Evolutionary conservation across 2,797 vertebrate genomes (phyloP).

Genomic region (Ctenopoma kingsleyae): DNA sequence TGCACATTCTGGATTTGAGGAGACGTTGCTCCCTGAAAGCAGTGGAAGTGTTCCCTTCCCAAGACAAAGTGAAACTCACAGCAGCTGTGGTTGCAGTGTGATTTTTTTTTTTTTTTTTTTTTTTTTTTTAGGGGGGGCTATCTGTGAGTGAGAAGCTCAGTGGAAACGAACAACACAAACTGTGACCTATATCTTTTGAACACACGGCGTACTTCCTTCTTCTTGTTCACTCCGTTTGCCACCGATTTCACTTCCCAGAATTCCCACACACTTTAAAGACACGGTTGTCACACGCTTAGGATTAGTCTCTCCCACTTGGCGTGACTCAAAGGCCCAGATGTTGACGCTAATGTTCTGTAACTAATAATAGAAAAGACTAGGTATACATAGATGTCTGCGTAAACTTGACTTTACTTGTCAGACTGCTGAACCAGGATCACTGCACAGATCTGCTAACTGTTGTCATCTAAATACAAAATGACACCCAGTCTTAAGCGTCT

Average conservation of each 20-base stretch:
- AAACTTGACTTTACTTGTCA: constrained; percentile 1
- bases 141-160: constrained; percentile 7
- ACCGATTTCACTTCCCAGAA: constrained; percentile 29
- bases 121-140: constrained; percentile 9
- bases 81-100: constrained; percentile 15
- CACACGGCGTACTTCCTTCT: neutral
- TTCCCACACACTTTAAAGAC: constrained; percentile 48
- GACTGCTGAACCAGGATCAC: constrained; percentile 36
- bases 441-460: constrained; percentile 3
- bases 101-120: too few species aligned
- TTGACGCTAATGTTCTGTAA: constrained; percentile 43
- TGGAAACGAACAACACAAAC: neutral
- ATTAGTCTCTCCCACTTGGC: constrained; percentile 71
- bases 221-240: constrained; percentile 15
- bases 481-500: constrained; percentile 17
- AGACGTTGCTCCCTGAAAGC: constrained; percentile 1
- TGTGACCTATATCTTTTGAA: neutral
- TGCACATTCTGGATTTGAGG: neutral
- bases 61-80: constrained; percentile 22
- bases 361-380: constrained; percentile 41
- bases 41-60: neutral
- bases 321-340: constrained; percentile 69
- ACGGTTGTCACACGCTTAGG: constrained; percentile 63
- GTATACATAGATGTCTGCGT: neutral
- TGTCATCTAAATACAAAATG: constrained; percentile 17